Evolutionary conservation across 64 coral and sea anemone species (phyloP), one percentile per base, ranked within the genome.

Genomic region (Pachyseris speciosa): DNA sequence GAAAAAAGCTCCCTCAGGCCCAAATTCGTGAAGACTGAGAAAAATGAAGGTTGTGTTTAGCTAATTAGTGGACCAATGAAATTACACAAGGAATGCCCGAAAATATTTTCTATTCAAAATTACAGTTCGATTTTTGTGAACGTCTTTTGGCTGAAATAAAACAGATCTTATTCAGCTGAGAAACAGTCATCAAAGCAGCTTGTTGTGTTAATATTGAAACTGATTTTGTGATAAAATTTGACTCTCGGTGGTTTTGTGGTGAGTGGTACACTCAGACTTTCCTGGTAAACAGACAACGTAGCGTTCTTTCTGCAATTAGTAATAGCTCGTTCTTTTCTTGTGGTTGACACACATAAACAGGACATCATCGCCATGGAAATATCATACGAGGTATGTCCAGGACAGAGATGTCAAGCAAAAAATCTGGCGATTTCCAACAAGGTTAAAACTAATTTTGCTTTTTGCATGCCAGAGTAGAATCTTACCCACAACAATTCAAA

Each of bases 351-450:
- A 34, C 12, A 81, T 61, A 63, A 81, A 81, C 77, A 81, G 77
- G 77, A 52, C 53, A 58, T 26, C 77, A 81, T 22, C 77, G 53
- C 53, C 77, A 81, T 37, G 77, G 77, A n/a, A 81, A 61, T 81
- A 60, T 81, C 52, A 41, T 81, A 63, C 77, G 33, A 37, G 53
- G 77, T 81, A 63, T 81, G 53, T 81, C 77, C 40, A 61, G 77
- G 34, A 81, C 77, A 81, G 32, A 58, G 77, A 39, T 32, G 52
- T 81, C 77, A 81, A 81, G 77, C 51, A 81, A 81, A 81, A 81
- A 81, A 81, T 81, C 77, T 61, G 77, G 24, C 53, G 77, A 81
- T 81, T 81, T 81, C 77, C 77, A 81, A 81, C 32, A 81, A 81
- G 77, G 77, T 81, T 81, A 81, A 81, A 81, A 60, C n/a, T 61